Percentiles rank a stretch among this genome's conserved stretches.
phyloP scores from a whole-genome alignment of 2,888 invertebrate species.

The Conchocele bisecta region DNA sequence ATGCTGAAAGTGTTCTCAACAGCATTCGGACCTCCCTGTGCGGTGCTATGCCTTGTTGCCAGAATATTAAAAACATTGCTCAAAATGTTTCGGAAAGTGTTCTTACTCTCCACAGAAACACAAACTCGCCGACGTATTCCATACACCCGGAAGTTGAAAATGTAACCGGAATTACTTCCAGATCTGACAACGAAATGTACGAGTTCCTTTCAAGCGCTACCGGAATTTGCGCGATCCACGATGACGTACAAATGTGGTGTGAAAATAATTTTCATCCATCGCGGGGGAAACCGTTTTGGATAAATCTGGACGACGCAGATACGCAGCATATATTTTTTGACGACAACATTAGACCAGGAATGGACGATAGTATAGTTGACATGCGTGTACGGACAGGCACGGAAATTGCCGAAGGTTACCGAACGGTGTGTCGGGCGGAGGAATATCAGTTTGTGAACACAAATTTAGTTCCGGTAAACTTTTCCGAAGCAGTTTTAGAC shows the following conservation, averaged over 20 bases:
- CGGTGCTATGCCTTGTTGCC: slow-evolving; percentile 27
- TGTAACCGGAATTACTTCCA: neutral
- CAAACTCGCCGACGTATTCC: neutral
- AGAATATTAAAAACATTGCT: slow-evolving; percentile 9
- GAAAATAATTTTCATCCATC: slow-evolving; percentile 41
- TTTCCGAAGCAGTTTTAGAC: slow-evolving; percentile 50
- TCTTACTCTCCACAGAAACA: slow-evolving; percentile 8
- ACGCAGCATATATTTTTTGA: slow-evolving; percentile 56
- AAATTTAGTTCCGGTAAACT: slow-evolving; percentile 50
- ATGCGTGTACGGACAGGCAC: slow-evolving; percentile 32
- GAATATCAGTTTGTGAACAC: slow-evolving; percentile 45
- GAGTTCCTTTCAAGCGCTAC: slow-evolving; percentile 17
- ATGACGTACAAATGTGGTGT: slow-evolving; percentile 44
- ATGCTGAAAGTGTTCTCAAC: slow-evolving; percentile 38
- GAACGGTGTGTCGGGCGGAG: slow-evolving; percentile 31
- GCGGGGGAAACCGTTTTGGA: slow-evolving; percentile 54
- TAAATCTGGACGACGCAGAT: slow-evolving; percentile 29
- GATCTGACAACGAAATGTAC: slow-evolving; percentile 53
- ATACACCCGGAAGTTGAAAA: neutral
- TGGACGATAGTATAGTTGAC: slow-evolving; percentile 49
- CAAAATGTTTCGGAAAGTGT: slow-evolving; percentile 15
- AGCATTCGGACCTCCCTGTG: slow-evolving; percentile 36
- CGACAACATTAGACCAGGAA: slow-evolving; percentile 57
- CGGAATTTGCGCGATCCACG: slow-evolving; percentile 43
- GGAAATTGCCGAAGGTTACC: slow-evolving; percentile 7